Percentiles rank a stretch among this genome's conserved stretches.
Evolutionary conservation across 2,113 vertebrate species (phyloP).

Genomic region (Rattus rattus): DNA sequence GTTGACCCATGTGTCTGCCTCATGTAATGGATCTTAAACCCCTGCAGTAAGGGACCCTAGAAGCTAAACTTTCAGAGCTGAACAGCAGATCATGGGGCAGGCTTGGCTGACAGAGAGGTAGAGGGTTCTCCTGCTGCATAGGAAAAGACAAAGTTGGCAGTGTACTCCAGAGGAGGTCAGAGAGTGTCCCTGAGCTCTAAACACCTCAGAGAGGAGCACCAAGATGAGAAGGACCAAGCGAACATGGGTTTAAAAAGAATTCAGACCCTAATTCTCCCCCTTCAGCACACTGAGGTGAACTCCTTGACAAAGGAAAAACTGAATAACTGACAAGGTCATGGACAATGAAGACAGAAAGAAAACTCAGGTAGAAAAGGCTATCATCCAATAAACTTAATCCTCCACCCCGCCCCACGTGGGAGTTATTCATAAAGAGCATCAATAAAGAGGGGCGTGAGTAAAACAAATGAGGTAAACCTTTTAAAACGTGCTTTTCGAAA

Average conservation of each 20-base stretch:
- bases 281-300: not conserved
- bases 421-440: not conserved
- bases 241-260: not conserved
- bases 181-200: not conserved
- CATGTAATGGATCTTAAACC: not conserved
- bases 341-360: not conserved
- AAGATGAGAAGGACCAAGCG: not conserved
- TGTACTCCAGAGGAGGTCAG: not conserved
- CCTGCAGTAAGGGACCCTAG: not conserved
- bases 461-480: not conserved
- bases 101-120: not conserved
- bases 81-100: not conserved
- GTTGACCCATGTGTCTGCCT: not conserved
- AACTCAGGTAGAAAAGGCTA: not conserved
- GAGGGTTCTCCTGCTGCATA: not conserved
- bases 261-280: not conserved
- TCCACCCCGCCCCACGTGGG: not conserved
- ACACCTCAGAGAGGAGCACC: too few relatives aligned
- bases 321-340: not conserved
- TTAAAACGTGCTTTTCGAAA: not conserved
- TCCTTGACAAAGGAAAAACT: not conserved
- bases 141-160: not conserved
- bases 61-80: not conserved
- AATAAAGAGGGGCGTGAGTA: not conserved
- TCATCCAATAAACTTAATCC: not conserved